Evolutionary conservation across 2,797 vertebrate species (phyloP).

Genomic region (Artibeus lituratus): DNA sequence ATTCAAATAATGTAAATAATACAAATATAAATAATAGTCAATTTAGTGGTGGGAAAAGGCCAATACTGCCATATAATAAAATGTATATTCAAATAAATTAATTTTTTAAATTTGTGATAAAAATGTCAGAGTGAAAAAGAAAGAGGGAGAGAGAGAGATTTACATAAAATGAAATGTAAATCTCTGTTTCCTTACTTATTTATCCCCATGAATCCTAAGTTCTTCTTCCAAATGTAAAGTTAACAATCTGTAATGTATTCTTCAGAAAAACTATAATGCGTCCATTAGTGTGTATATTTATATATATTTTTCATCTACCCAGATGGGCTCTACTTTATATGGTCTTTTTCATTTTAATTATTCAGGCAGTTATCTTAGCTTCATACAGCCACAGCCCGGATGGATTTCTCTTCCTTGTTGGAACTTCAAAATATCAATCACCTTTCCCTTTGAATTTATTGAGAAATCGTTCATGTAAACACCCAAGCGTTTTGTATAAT

Average conservation of each 20-base stretch:
- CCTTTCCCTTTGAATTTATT: slow-evolving; percentile 2
- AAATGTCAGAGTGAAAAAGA: neutral
- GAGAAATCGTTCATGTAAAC: neutral
- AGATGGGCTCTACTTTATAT: neutral
- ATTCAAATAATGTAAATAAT: neutral
- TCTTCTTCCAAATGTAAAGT: slow-evolving; percentile 13
- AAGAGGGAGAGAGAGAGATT: no score
- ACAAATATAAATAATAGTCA: slow-evolving; percentile 18
- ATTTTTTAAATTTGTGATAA: slow-evolving; percentile 9
- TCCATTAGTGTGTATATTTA: neutral
- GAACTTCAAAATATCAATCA: neutral
- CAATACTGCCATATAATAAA: neutral
- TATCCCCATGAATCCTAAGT: neutral
- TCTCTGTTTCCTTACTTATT: neutral
- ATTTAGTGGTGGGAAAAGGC: neutral
- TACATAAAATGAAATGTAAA: slow-evolving; percentile 8
- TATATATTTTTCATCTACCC: neutral
- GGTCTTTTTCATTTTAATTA: neutral
- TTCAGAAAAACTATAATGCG: neutral
- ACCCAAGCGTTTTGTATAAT: neutral
- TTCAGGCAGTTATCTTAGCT: neutral
- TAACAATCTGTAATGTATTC: neutral
- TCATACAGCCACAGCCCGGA: neutral
- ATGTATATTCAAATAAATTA: neutral
- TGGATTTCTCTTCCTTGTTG: neutral